A percentile compares a stretch with the other conserved stretches of the same genome.
These are phyloP conservation scores for Oscheius sp. DNA, from an alignment of 2,888 invertebrate species.

Conservation along the genomic window DNA sequence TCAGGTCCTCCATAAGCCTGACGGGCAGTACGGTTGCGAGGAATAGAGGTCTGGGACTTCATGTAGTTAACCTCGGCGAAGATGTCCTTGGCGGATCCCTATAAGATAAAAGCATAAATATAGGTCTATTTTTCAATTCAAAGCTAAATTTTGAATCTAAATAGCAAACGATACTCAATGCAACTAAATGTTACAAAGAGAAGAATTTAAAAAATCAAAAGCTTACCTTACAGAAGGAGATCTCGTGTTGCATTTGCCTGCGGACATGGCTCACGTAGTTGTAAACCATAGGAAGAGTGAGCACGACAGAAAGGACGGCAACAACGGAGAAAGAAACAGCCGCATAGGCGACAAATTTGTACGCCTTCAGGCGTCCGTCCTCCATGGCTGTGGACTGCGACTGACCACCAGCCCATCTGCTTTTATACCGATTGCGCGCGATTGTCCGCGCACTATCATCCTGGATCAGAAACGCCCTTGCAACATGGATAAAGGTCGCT, in stretches of 20 bases:
- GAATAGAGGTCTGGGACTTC: constrained; percentile 61
- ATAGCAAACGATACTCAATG: no score
- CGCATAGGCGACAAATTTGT: constrained; percentile 70
- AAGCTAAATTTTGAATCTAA: no score
- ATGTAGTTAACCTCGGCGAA: constrained; percentile 70
- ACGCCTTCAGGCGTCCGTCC: constrained; percentile 69
- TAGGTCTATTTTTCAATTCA: no score
- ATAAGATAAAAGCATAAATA: constrained; percentile 1
- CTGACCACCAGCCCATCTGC: constrained; percentile 10
- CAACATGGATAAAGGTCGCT: constrained; percentile 36
- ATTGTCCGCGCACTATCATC: constrained; percentile 27
- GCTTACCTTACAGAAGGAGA: constrained; percentile 69
- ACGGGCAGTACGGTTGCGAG: constrained; percentile 68
- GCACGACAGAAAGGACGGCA: constrained; percentile 69
- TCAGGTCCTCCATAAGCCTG: constrained; percentile 67
- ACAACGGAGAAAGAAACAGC: constrained; percentile 69
- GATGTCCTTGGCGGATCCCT: constrained; percentile 70
- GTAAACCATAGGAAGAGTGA: constrained; percentile 69
- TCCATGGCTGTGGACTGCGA: constrained; percentile 51
- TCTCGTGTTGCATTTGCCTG: constrained; percentile 69
- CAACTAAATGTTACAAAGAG: not conserved
- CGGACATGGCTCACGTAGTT: constrained; percentile 69
- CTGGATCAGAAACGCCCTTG: constrained; percentile 32
- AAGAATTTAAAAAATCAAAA: not conserved
- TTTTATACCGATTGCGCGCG: constrained; percentile 30